Evolutionary conservation across 2,113 vertebrate species (phyloP), one percentile per base, ranked within the genome.

Genomic region (Sula dactylatra): DNA sequence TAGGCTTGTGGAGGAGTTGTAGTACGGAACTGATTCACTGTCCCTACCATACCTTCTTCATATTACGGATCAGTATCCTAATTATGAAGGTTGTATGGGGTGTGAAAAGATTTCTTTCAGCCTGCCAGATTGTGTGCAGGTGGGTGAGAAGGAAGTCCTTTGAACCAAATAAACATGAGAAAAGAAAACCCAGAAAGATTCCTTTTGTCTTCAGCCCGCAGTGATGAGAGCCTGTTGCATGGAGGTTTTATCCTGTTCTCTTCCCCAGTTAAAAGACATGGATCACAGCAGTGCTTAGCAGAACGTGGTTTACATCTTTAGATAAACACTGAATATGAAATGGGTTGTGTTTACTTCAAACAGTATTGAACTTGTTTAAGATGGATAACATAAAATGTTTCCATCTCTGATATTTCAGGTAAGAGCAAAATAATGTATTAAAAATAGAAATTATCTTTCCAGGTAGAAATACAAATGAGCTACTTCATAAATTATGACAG

Each of bases 21-120:
- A 20, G 56, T 18, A 18, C 13, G 65, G 86, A 69, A 5, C 71
- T 9, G 66, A 59, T 27, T 66, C 38, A 11, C 32, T 67, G 59
- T 19, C 27, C 15, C 40, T 26, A 5, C 22, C 5, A 3, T 24
- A 22, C 3, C 0, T 42, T 11, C 5, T 17, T 73, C 40, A 54
- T 61, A 42, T 20, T 55, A 0, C 0, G 16, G 36, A 22, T 62
- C 76, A 18, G 0, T 54, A 9, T 7, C 42, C 34, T 66, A 12
- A 14, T 25, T 9, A 32, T 1, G 1, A 40, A 62, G 31, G 29
- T 4, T 42, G 19, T 49, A 21, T 18, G 65, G 13, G 73, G 44
- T 13, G 25, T 27, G 40, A 55, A 61, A 24, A 44, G 27, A 45
- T 1, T 25, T 29, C 34, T 72, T 76, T 65, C 59, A 77, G 47